A percentile compares a stretch with the other conserved stretches of the same genome.
phyloP scores from a whole-genome alignment of 1,140 invertebrate species.

The Episyrphus balteatus region DNA sequence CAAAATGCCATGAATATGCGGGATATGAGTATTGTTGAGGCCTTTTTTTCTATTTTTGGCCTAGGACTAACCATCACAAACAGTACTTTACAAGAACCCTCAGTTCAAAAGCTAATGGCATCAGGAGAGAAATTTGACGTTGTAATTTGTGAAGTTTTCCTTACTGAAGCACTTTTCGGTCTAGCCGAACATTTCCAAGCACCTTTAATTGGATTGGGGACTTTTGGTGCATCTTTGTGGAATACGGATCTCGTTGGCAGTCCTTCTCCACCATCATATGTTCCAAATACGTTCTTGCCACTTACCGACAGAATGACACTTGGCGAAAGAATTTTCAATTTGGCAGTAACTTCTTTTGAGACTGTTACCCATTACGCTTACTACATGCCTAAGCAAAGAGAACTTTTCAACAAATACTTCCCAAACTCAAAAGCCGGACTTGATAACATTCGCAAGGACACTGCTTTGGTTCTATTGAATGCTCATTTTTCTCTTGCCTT shows the following conservation, averaged over 20 bases:
- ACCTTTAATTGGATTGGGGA: conserved; percentile 19
- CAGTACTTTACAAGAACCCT: conserved; percentile 11
- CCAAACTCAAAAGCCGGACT: conserved; percentile 33
- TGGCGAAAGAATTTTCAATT: conserved; percentile 35
- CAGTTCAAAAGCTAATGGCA: conserved; percentile 14
- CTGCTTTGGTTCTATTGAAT: conserved; percentile 42
- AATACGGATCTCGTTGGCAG: conserved; percentile 21
- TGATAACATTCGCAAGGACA: conserved; percentile 30
- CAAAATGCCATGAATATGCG: conserved; percentile 12
- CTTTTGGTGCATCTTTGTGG: conserved; percentile 21
- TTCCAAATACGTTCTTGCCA: conserved; percentile 22
- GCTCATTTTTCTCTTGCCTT: conserved; percentile 42
- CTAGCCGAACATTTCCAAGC: conserved; percentile 29
- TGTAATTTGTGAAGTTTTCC: conserved; percentile 22
- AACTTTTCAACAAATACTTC: conserved; percentile 26
- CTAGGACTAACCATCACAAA: conserved; percentile 22
- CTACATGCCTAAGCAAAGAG: conserved; percentile 19
- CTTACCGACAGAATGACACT: conserved; percentile 36
- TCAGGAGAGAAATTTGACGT: conserved; percentile 27
- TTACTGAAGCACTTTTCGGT: conserved; percentile 16
- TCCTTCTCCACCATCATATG: conserved; percentile 27
- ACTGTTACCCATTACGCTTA: conserved; percentile 4
- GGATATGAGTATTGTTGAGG: conserved; percentile 13
- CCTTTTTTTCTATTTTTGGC: conserved; percentile 15
- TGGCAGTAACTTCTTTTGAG: conserved; percentile 9